phyloP scores from a whole-genome alignment of 2,888 invertebrate genomes.

The Cheilosia urbana region DNA sequence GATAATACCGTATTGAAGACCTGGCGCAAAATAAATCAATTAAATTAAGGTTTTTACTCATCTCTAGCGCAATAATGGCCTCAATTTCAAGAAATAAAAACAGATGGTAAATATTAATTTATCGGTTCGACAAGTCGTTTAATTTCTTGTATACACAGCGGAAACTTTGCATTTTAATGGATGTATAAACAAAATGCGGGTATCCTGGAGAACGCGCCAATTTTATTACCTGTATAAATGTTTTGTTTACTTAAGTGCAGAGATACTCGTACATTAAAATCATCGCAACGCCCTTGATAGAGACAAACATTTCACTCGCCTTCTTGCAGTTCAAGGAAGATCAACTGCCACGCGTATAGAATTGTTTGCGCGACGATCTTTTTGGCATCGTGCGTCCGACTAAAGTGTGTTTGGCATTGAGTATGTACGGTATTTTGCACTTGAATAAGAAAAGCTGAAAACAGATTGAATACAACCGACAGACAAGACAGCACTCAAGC shows the following conservation, averaged over 20 bases:
- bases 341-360: conserved; percentile 43
- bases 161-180: background rate
- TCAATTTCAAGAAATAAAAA: background rate
- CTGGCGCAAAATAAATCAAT: conserved; percentile 3
- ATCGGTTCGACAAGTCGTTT: conserved; percentile 15
- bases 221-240: conserved; percentile 41
- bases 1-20: background rate
- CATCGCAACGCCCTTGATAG: conserved; percentile 14
- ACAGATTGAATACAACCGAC: conserved; percentile 16
- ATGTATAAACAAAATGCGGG: conserved; percentile 29
- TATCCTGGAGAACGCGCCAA: conserved; percentile 1
- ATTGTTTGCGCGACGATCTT: conserved; percentile 42
- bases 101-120: conserved; percentile 18
- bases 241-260: background rate
- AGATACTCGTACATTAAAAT: conserved; percentile 1
- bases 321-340: conserved; percentile 54
- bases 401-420: conserved; percentile 24
- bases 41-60: background rate
- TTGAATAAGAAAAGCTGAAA: conserved; percentile 33
- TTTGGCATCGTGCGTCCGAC: conserved; percentile 40
- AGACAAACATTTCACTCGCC: conserved; percentile 45
- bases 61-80: background rate
- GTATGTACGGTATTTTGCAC: conserved; percentile 35
- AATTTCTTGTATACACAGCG: background rate
- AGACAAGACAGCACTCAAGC: background rate